Conservation (phyloP, 2,888 invertebrate species). For the Apamea sordens region DNA sequence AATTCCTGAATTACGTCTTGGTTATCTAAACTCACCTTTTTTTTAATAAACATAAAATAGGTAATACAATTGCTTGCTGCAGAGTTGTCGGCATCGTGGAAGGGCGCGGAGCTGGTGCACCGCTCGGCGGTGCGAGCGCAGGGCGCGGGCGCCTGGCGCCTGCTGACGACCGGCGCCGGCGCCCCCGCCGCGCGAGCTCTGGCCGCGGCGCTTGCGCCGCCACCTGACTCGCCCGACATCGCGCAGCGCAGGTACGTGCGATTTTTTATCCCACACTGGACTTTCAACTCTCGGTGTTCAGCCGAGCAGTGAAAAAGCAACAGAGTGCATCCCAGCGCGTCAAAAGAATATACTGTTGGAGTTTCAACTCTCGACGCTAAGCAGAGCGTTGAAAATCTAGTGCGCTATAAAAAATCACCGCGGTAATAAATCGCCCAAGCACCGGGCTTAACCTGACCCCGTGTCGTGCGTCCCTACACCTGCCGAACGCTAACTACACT, state of each 20-base stretch:
- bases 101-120: constrained; percentile 44
- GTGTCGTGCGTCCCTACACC: not conserved
- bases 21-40: too few relatives aligned
- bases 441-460: not conserved
- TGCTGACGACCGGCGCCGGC: constrained; percentile 72
- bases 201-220: constrained; percentile 70
- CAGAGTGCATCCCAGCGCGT: not conserved
- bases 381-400: not conserved
- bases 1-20: not conserved
- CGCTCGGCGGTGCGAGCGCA: constrained; percentile 33
- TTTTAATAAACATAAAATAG: not conserved
- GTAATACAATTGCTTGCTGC: not conserved
- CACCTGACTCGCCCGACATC: constrained; percentile 66
- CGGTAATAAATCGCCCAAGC: not conserved
- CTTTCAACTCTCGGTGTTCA: not conserved
- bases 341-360: not conserved
- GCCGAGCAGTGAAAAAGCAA: not conserved
- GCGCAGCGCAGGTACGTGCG: constrained; percentile 66
- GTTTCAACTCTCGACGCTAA: not conserved
- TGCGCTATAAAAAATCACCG: not conserved
- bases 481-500: not conserved
- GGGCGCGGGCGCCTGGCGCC: constrained; percentile 73
- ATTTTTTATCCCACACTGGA: not conserved
- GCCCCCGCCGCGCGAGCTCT: constrained; percentile 71
- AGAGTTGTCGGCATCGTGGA: constrained; percentile 69